These are phyloP conservation scores for Coryphaenoides rupestris DNA, from an alignment of 2,113 vertebrate genomes.

Conservation along the genomic window DNA sequence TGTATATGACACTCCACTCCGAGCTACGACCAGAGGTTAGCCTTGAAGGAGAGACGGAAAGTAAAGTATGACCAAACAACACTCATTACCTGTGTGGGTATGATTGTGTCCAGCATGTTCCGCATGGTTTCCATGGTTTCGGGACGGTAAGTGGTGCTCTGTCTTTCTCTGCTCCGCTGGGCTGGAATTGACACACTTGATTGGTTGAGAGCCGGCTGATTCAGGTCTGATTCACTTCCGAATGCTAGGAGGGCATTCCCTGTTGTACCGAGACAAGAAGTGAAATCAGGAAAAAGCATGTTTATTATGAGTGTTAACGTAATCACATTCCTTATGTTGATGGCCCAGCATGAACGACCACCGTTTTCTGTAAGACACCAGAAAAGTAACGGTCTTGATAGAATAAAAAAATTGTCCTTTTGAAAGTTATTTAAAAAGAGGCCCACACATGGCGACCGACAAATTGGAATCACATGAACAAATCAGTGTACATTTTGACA, in stretches of 20 bases:
- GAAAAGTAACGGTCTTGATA: too few relatives aligned
- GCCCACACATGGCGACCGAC: too few relatives aligned
- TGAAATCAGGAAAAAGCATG: neutral
- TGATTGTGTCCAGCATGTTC: conserved; percentile 70
- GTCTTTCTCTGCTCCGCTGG: conserved; percentile 50
- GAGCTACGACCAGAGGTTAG: too few relatives aligned
- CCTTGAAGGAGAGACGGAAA: neutral
- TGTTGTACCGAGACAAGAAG: conserved; percentile 48
- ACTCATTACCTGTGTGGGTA: conserved; percentile 80
- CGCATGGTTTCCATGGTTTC: conserved; percentile 63
- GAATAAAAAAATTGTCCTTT: too few relatives aligned
- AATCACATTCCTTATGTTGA: too few relatives aligned
- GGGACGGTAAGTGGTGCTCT: conserved; percentile 40
- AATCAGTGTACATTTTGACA: too few relatives aligned
- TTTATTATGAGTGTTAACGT: too few relatives aligned
- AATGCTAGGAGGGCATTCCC: conserved; percentile 85
- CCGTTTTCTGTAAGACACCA: too few relatives aligned
- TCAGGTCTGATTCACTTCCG: conserved; percentile 72
- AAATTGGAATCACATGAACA: too few relatives aligned
- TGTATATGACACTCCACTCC: too few relatives aligned
- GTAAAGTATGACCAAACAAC: neutral
- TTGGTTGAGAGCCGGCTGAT: conserved; percentile 65
- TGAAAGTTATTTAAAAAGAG: too few relatives aligned
- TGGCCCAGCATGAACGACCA: conserved; percentile 8
- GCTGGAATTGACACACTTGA: conserved; percentile 59